These are phyloP conservation scores for Halcyon smyrnensis DNA, from an alignment of 2,797 vertebrate species.

Conservation along the genomic window DNA sequence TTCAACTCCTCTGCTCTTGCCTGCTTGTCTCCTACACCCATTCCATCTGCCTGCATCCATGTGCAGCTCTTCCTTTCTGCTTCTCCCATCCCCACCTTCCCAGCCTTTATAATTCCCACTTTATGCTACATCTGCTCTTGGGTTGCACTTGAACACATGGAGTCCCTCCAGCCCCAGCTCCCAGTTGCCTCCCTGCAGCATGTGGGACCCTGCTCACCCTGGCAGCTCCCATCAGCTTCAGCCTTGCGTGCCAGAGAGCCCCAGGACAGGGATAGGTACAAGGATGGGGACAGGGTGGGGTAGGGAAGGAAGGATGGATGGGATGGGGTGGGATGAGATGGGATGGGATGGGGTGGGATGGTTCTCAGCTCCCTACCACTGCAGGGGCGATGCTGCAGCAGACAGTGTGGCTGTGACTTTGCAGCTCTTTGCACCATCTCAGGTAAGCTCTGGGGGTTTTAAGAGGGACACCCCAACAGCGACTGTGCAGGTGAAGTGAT, in stretches of 20 bases:
- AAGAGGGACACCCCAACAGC: neutral
- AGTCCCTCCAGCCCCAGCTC: neutral
- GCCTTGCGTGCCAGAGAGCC: accelerated
- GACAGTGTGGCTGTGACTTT: neutral
- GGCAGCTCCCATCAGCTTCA: neutral
- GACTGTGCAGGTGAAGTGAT: neutral
- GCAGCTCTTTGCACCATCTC: neutral
- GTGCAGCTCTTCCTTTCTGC: neutral
- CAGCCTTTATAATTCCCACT: neutral
- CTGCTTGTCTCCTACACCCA: neutral
- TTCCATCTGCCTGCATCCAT: neutral
- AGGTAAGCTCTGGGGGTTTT: neutral
- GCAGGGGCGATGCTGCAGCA: neutral
- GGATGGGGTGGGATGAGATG: too few relatives aligned
- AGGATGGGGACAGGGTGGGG: neutral
- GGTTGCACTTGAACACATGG: accelerated
- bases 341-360: neutral
- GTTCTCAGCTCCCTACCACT: neutral
- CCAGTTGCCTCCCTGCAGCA: neutral
- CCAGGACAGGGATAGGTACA: accelerated
- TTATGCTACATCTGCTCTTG: neutral
- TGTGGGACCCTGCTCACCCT: neutral
- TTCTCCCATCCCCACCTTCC: neutral
- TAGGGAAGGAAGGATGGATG: too few relatives aligned
- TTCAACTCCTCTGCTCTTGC: neutral